Conservation (phyloP, 2,113 vertebrate species). For the Carassius auratus region DNA sequence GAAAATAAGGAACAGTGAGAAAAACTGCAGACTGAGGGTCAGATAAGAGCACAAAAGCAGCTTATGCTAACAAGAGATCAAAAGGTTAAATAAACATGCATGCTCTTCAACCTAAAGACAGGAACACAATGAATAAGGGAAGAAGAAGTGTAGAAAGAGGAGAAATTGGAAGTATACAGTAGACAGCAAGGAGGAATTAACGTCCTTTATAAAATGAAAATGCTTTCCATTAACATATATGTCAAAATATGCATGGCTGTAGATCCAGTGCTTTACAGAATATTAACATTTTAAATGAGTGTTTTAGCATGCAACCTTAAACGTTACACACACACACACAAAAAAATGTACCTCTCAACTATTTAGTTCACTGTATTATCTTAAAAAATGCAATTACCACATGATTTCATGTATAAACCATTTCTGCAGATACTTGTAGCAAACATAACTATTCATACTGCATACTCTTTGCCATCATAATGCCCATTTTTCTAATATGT, state of each 20-base stretch:
- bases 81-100: constrained; percentile 33
- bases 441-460: neutral
- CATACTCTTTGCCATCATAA: neutral
- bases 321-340: too few relatives aligned
- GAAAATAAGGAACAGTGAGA: neutral
- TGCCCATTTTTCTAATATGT: neutral
- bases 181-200: neutral
- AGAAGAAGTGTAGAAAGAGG: constrained; percentile 10
- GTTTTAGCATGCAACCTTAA: neutral
- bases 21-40: constrained; percentile 5
- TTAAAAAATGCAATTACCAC: too few relatives aligned
- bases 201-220: neutral
- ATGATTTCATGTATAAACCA: too few relatives aligned
- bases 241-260: neutral
- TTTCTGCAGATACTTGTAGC: too few relatives aligned
- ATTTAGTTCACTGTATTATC: neutral
- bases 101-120: constrained; percentile 53
- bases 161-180: neutral
- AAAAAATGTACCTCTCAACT: neutral
- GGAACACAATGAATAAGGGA: constrained; percentile 52
- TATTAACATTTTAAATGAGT: neutral
- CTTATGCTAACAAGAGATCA: constrained; percentile 32
- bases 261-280: neutral
- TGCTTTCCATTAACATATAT: neutral
- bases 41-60: constrained; percentile 30